These are phyloP conservation scores for Unio delphinus DNA, from an alignment of 2,888 invertebrate species.

Conservation along the genomic window DNA sequence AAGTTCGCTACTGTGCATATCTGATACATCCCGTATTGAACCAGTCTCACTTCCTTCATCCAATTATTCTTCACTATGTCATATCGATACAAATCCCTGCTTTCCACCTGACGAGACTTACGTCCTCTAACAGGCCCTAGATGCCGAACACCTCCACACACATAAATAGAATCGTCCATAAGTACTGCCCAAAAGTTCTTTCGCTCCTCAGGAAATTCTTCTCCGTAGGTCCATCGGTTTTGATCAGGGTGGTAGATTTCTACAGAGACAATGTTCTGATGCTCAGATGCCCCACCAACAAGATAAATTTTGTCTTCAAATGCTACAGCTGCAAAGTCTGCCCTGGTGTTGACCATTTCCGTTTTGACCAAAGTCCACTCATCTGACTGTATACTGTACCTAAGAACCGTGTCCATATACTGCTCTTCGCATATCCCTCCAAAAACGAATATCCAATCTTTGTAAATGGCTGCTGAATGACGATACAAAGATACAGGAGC, in stretches of 20 bases:
- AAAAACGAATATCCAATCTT: slow-evolving; percentile 51
- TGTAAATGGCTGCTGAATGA: slow-evolving; percentile 41
- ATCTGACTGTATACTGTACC: slow-evolving; percentile 42
- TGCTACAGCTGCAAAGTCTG: slow-evolving; percentile 86
- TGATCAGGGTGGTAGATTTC: slow-evolving; percentile 85
- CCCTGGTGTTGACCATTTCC: slow-evolving; percentile 46
- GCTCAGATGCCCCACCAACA: slow-evolving; percentile 90
- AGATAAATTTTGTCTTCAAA: slow-evolving; percentile 79
- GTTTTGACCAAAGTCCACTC: slow-evolving; percentile 49
- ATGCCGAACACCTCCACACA: slow-evolving; percentile 55
- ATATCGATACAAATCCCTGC: slow-evolving; percentile 57
- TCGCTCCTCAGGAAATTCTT: slow-evolving; percentile 60
- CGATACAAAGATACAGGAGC: slow-evolving; percentile 55
- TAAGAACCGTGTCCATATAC: slow-evolving; percentile 46
- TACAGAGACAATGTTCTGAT: slow-evolving; percentile 89
- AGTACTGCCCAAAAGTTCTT: slow-evolving; percentile 43
- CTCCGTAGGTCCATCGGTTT: slow-evolving; percentile 77
- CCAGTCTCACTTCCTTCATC: slow-evolving; percentile 48
- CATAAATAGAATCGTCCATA: slow-evolving; percentile 44
- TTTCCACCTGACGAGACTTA: slow-evolving; percentile 46
- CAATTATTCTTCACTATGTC: slow-evolving; percentile 44
- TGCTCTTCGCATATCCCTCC: slow-evolving; percentile 55
- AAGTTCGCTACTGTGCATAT: slow-evolving; percentile 42
- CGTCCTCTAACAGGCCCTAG: slow-evolving; percentile 36
- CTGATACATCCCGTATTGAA: slow-evolving; percentile 51